Base-by-base conservation (phyloP, 1,140 invertebrate species). In the Psilanteris sp. region DNA sequence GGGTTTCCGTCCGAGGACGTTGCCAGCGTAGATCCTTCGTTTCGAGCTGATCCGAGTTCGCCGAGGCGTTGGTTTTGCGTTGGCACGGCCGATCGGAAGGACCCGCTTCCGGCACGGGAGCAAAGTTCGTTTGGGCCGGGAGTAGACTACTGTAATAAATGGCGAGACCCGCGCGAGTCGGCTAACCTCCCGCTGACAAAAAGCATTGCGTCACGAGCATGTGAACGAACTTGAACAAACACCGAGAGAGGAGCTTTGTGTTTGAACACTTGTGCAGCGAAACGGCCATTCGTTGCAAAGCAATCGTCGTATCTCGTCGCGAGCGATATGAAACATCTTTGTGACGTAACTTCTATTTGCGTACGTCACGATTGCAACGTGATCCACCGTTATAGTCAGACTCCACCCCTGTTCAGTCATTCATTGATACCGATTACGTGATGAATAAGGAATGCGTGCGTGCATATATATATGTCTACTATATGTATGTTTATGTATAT, bases 341-440 rank as follows among this genome's bases (percentile, higher is more conserved):
- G 55, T 61, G 67, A 61, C 67, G 67, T 61, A 71, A 61, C 55
- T 37, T 54, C 36, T 61, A 62, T 54, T 44, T 54, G 55, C 46
- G 44, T 61, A 71, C 67, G 55, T 71, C 55, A 71, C 32, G 55
- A 44, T 54, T 41, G 67, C 54, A 71, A 61, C 37, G 46, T 54
- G 48, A 71, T 52, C 55, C 39, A 32, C 36, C 39, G 67, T 54
- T 46, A 61, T 44, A 50, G 22, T 1, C 46, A 46, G 55, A 50
- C 54, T 61, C 67, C 52, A 43, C 67, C 67, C 54, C 55, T 54
- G 37, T 61, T 44, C 32, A 50, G 55, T 54, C 67, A 71, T 61
- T 61, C 67, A 61, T 71, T 71, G 54, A 71, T 71, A 54, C 67
- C 29, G 52, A 61, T 70, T 70, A 70, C 44, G 34, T 52, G 52